Conservation (phyloP, 2,797 vertebrate species). For the Rousettus madagascariensis region DNA sequence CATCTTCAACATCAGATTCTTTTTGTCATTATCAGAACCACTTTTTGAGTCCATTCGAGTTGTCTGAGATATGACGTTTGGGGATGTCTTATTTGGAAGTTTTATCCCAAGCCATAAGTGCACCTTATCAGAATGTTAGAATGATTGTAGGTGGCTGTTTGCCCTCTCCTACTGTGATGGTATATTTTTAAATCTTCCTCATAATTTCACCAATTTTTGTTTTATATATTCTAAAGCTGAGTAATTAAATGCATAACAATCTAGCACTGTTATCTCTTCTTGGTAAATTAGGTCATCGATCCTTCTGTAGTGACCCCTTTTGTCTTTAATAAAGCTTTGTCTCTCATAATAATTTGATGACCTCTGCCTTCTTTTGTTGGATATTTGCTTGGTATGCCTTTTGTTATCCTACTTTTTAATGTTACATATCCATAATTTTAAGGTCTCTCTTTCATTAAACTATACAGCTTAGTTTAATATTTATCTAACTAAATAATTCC, state of each 20-base stretch:
- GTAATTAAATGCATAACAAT: neutral
- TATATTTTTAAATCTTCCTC: neutral
- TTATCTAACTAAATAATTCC: neutral
- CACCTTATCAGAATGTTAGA: neutral
- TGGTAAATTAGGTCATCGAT: constrained; percentile 6
- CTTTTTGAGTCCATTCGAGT: neutral
- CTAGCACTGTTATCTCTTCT: neutral
- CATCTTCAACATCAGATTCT: neutral
- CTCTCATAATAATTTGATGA: constrained; percentile 1
- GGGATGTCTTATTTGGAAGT: neutral
- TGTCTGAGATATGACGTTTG: neutral
- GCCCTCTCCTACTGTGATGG: neutral
- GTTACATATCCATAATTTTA: neutral
- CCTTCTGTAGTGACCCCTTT: neutral
- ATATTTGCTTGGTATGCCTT: neutral
- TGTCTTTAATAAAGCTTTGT: constrained; percentile 19
- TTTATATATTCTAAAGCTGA: neutral
- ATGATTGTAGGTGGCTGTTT: neutral
- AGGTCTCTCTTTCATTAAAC: constrained; percentile 18
- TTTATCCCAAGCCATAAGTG: neutral
- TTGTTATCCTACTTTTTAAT: neutral
- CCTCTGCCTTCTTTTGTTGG: neutral
- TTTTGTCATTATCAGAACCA: neutral
- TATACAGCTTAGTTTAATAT: neutral
- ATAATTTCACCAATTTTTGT: neutral